Percentiles rank a stretch among this genome's conserved stretches.
Conservation (phyloP, 2,797 vertebrate species). For the Pangasius sanitwongsei region DNA sequence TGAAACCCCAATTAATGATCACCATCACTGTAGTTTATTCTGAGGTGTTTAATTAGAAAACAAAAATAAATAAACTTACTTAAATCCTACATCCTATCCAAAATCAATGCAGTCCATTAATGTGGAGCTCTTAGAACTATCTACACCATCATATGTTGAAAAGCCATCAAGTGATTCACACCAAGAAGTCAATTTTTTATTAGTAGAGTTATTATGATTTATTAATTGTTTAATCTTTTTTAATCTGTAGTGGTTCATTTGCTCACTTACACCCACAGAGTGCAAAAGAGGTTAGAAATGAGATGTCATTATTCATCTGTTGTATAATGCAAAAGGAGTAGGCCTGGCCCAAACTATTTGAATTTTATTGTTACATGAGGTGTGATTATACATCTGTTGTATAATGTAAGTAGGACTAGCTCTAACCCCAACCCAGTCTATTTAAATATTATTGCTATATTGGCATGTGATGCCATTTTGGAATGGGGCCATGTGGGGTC, state of each 20-base stretch:
- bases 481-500: too few relatives aligned
- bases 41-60: background rate
- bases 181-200: constrained; percentile 22
- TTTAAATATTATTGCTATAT: too few relatives aligned
- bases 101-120: constrained; percentile 29
- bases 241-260: background rate
- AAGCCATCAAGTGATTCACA: constrained; percentile 8
- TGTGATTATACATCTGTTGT: too few relatives aligned
- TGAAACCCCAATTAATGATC: background rate
- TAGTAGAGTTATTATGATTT: background rate
- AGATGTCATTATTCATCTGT: too few relatives aligned
- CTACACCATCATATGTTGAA: constrained; percentile 35
- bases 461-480: too few relatives aligned
- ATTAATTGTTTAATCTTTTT: background rate
- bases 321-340: too few relatives aligned
- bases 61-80: background rate
- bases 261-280: background rate
- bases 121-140: constrained; percentile 23
- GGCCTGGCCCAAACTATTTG: too few relatives aligned
- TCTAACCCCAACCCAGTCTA: too few relatives aligned
- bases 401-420: too few relatives aligned
- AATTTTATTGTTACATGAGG: too few relatives aligned
- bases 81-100: too few relatives aligned
- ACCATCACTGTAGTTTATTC: background rate
- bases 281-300: background rate